Conservation (phyloP, 2,797 vertebrate species). For the Lophius americanus region DNA sequence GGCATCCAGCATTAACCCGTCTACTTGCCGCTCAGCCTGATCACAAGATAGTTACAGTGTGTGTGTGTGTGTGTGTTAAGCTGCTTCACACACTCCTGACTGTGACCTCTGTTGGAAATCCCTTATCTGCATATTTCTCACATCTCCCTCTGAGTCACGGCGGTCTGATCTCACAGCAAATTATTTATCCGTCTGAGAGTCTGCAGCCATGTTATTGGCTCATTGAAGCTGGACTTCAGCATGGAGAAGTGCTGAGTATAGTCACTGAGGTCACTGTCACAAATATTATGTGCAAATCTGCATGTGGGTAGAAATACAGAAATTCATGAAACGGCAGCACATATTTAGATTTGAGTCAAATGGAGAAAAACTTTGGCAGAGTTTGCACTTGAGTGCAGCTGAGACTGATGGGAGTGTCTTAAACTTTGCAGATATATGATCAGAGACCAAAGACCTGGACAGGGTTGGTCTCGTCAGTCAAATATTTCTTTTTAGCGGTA, state of each 20-base stretch:
- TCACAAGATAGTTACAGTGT: slow-evolving; percentile 16
- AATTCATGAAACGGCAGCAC: too few relatives aligned
- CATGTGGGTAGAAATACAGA: too few relatives aligned
- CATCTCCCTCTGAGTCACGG: neutral
- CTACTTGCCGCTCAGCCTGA: slow-evolving; percentile 22
- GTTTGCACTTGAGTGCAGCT: too few relatives aligned
- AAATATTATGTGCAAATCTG: too few relatives aligned
- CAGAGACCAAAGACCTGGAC: too few relatives aligned
- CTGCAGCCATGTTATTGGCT: neutral
- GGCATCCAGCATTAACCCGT: neutral
- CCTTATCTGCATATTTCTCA: neutral
- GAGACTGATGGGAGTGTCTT: too few relatives aligned
- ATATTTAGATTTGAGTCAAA: too few relatives aligned
- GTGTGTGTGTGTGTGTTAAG: slow-evolving; percentile 14
- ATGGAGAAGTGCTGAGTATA: neutral
- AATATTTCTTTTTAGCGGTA: too few relatives aligned
- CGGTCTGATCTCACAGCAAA: neutral
- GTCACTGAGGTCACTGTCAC: too few relatives aligned
- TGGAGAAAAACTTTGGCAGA: too few relatives aligned
- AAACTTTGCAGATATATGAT: too few relatives aligned
- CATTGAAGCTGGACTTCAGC: neutral
- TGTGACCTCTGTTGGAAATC: neutral
- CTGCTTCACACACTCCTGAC: slow-evolving; percentile 18
- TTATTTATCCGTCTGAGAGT: neutral
- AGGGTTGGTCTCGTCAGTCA: too few relatives aligned